Evolutionary conservation across 1,140 invertebrate species (phyloP), one percentile per base, ranked within the genome.

Genomic region (Bombus turneri): DNA sequence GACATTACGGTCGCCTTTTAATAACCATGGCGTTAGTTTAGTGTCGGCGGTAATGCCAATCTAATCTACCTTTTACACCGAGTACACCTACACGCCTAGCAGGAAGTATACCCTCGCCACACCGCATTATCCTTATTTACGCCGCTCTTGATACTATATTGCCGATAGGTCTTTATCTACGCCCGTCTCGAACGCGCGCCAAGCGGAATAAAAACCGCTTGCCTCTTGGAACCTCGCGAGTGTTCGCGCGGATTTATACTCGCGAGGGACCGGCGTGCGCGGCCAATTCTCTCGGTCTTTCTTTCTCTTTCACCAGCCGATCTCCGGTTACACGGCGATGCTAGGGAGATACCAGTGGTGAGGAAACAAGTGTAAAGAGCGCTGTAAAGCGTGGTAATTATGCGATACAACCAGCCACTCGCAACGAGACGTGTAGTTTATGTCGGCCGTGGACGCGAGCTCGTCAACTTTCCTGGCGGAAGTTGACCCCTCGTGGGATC

Each of bases 361-460:
- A 64, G 80, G 89, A 83, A 91, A 91, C 90, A 91, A 91, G 90
- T 91, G 90, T 91, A 90, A 91, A 91, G 90, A 88, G 81, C 89
- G 86, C 41, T 90, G 89, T 91, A 91, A 91, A 91, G 66, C 84
- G 84, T 75, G 83, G 90, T 91, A 91, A 91, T 91, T 91, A 91
- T 90, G 90, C 90, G 90, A 91, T 91, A 88, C 87, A 62, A 71
- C 31, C 41, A 34, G 47, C n/a, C 34, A 37, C 28, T 41, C 62
- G 68, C 72, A 77, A 81, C 87, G 75, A 87, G 85, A 81, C 59
- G 64, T 59, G 80, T 87, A 81, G 80, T 84, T 87, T 85, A 75
- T 78, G 81, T 88, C 81, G 76, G 68, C 5, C n/a, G 53, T 59
- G 81, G 73, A 71, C 83, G 78, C 81, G 53, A 53, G 43, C 57